Evolutionary conservation across 2,888 invertebrate species (phyloP).

Genomic region (Lagria hirta): DNA sequence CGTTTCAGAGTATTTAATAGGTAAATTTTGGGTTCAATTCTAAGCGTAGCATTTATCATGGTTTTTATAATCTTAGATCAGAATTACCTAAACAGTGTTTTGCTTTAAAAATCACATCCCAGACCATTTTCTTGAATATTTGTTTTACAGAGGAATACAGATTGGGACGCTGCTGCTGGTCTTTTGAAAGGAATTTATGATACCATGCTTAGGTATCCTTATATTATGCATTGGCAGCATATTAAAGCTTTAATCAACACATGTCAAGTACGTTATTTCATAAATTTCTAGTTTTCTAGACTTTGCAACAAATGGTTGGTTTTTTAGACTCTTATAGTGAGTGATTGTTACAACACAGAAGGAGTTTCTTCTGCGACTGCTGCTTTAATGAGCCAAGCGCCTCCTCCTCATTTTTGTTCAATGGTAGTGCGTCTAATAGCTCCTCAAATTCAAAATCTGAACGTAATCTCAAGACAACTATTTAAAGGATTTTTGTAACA

Average conservation of each 20-base stretch:
- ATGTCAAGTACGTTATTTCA: slow-evolving; percentile 81
- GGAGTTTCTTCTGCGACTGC: slow-evolving; percentile 82
- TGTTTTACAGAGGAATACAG: slow-evolving; percentile 77
- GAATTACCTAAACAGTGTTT: no score
- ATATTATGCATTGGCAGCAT: slow-evolving; percentile 95
- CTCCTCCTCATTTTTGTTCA: slow-evolving; percentile 93
- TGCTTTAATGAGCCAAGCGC: slow-evolving; percentile 86
- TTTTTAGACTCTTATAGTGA: slow-evolving; percentile 74
- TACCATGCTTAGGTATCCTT: slow-evolving; percentile 89
- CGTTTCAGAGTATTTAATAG: no score
- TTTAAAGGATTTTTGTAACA: no score
- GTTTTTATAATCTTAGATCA: no score
- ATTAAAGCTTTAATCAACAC: slow-evolving; percentile 85
- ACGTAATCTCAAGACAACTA: no score
- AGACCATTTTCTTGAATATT: slow-evolving; percentile 1
- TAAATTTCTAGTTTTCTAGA: not conserved
- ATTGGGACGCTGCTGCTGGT: slow-evolving; percentile 96
- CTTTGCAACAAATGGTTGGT: slow-evolving; percentile 3
- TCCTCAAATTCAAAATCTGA: slow-evolving; percentile 90
- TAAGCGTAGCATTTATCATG: no score
- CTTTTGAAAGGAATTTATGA: slow-evolving; percentile 93
- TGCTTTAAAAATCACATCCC: no score
- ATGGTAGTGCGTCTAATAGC: slow-evolving; percentile 94
- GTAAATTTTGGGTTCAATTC: not conserved
- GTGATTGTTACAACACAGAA: slow-evolving; percentile 67